phyloP scores from a whole-genome alignment of 1,140 invertebrate species.

The Leptestheria dahalacensis region DNA sequence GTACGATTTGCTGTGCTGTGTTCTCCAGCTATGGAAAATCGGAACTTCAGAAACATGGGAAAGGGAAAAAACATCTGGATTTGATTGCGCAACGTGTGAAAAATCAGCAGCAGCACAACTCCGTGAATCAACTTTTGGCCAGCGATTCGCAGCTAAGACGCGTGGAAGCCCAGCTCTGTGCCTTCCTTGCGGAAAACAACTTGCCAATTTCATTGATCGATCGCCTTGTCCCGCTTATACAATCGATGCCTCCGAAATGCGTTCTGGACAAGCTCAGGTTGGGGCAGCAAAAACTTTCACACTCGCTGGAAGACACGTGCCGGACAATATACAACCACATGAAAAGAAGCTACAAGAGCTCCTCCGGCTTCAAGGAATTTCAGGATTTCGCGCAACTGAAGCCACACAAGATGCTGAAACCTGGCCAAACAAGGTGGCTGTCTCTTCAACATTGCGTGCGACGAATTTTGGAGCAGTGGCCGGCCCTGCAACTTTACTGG shows the following conservation, averaged over 20 bases:
- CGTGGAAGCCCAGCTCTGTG: background rate
- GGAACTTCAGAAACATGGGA: background rate
- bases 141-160: background rate
- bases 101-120: background rate
- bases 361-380: constrained; percentile 24
- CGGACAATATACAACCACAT: constrained; percentile 25
- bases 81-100: background rate
- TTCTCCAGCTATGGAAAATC: background rate
- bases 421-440: constrained; percentile 28
- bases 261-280: background rate
- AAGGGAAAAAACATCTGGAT: background rate
- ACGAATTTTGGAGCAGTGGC: constrained; percentile 26
- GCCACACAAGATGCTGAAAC: constrained; percentile 25
- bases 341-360: constrained; percentile 22
- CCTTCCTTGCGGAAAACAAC: background rate
- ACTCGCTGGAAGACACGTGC: constrained; percentile 22
- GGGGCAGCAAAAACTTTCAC: constrained; percentile 19
- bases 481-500: constrained; percentile 26
- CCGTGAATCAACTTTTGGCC: background rate
- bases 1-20: background rate
- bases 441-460: constrained; percentile 26
- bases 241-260: background rate
- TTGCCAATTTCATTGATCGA: background rate
- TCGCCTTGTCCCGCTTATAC: background rate
- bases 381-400: constrained; percentile 24